Evolutionary conservation across 1,140 invertebrate species (phyloP), one percentile per base, ranked within the genome.

Genomic region (Macrosteles quadrilineatus): DNA sequence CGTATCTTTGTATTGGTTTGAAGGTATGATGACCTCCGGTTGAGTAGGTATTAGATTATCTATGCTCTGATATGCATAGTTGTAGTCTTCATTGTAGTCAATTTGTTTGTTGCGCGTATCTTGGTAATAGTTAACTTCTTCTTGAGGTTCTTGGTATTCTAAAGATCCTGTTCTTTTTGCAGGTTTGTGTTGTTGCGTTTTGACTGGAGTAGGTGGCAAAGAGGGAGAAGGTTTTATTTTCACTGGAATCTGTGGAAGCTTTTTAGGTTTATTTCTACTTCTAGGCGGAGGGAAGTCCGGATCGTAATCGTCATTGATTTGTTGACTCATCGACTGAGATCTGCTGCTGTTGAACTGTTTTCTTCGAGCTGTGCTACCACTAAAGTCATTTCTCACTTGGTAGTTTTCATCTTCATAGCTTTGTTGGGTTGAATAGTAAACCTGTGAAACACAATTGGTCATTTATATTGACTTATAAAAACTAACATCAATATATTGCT

Each of bases 81-180:
- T 90, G 73, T 86, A 88, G 77, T 90, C 85, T 78, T 89, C 87
- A 81, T 90, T 88, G 79, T 87, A 88, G 75, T 81, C 77, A 17
- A 27, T 57, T 21, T 68, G 31, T 30, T 69, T 69, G 30, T 59
- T 62, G 4, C 23, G 31, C 25, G 64, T 43, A 17, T 70, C 65
- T 27, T 68, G 29, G 30, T 70, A 71, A 50, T 77, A 76, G 30
- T 47, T 62, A 12, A 68, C 53, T 40, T 74, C 73, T 40, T 50
- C n/a, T 17, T 43, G 17, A 2, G 67, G 57, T 36, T 72, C 74
- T 30, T 75, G 65, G 43, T 75, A 72, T 43, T 75, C 74, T 4
- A 73, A 68, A 0, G 72, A 73, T n/a, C 45, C 36, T 11, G 73
- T 68, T 43, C 80, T 77, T 17, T 79, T 57, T 78, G 80, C 71